Base-by-base conservation (phyloP, 2,888 invertebrate genomes). In the Ecdyonurus torrentis region DNA sequence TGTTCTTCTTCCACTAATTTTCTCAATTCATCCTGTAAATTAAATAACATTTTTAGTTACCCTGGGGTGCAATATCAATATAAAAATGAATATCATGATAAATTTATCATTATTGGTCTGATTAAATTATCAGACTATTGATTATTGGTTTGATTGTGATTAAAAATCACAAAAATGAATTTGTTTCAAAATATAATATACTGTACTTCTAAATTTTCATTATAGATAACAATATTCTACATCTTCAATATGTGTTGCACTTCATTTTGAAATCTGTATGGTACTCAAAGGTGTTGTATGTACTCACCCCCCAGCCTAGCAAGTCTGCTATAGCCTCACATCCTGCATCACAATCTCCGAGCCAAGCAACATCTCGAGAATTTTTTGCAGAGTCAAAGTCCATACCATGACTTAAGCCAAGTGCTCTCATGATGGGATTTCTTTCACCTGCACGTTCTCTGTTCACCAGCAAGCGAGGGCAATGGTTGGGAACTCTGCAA, bases 401-500 rank as follows among this genome's bases (percentile, higher is more conserved):
- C 64, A 91, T 73, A 0, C 87, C 87, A 7, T n/a, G 19, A 0
- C 81, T 81, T 60, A 76, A 67, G 52, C 76, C 76, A 37, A 77
- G 68, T 63, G 76, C 70, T 63, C 71, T 71, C 60, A 74, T 72
- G 23, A 77, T 64, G 61, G 72, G 69, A 65, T 74, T 72, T 63
- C 67, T 64, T 50, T 68, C 66, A 22, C 67, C 67, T 19, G 67
- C 67, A 70, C 84, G 84, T 76, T 91, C 91, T 25, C 89, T 82
- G 74, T 96, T 96, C 53, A 97, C 90, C 20, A 96, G 78, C 24
- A 96, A 75, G 7, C 96, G 81, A 0, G 95, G 88, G 73, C 88
- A 87, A 70, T 81, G 81, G 0, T 82, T 76, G 0, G 83, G 81
- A 0, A 89, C 86, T 65, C 85, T 85, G 67, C 15, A 37, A n/a